These are phyloP conservation scores for Chiloscyllium plagiosum DNA, from an alignment of 2,113 vertebrate genomes.

Conservation along the genomic window DNA sequence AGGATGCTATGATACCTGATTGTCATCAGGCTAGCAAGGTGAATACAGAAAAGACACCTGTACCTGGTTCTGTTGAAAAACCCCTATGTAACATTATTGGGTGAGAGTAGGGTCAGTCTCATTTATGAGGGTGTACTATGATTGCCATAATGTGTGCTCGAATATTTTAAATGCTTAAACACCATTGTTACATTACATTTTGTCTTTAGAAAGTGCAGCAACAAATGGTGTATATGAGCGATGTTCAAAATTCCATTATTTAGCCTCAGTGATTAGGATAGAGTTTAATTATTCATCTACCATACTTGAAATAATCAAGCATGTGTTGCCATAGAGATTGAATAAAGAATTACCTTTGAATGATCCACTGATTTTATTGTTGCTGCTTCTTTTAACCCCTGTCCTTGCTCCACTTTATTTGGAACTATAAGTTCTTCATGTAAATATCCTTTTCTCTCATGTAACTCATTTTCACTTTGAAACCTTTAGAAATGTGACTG, in stretches of 20 bases:
- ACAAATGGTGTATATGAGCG: background rate
- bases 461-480: background rate
- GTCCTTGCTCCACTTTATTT: background rate
- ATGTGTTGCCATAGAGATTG: background rate
- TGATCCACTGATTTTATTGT: background rate
- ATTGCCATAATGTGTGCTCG: background rate
- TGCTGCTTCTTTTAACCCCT: background rate
- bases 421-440: background rate
- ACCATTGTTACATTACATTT: background rate
- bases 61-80: background rate
- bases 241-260: background rate
- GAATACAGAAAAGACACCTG: background rate
- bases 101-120: background rate
- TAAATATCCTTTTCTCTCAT: background rate
- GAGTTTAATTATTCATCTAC: slow-evolving; percentile 7
- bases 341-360: background rate
- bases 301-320: slow-evolving; percentile 10
- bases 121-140: background rate
- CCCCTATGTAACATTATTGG: background rate
- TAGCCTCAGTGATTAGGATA: background rate
- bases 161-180: background rate
- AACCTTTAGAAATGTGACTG: background rate
- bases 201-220: background rate
- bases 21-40: background rate
- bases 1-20: background rate